Evolutionary conservation across 2,888 invertebrate species (phyloP), one percentile per base, ranked within the genome.

Genomic region (Mycalesis mineus): DNA sequence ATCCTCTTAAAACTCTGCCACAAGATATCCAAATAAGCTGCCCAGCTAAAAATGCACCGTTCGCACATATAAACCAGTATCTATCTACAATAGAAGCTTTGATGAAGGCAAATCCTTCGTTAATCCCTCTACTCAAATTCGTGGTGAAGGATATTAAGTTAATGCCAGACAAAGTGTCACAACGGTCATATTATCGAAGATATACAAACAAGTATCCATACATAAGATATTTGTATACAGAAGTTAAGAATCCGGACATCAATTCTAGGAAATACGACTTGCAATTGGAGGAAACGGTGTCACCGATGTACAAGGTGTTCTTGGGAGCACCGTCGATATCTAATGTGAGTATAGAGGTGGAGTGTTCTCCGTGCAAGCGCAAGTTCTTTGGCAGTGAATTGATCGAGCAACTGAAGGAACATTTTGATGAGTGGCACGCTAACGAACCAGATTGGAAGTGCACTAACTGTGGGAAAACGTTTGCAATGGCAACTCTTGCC

Each of bases 361-460:
- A 75, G 14, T 86, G 86, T 59, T 3, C 29, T 0, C 29, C 67
- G 0, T 86, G 86, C 54, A 64, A 68, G 0, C 2, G 58, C 0
- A 66, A 60, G 0, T 75, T 78, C 5, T 11, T 15, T 0, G 72
- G 75, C 0, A 7, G n/a, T 0, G 47, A 61, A 0, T 31, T 75
- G 2, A 17, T 66, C 0, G 55, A 57, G 0, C 41, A 51, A 0
- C 1, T 84, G 5, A 57, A 65, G 7, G 41, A 65, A 0, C 86
- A 86, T 62, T 80, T 77, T 17, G 68, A 67, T 1, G 67, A 66
- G 0, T 53, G 55, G 0, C 84, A 85, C 57, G 52, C 59, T 0
- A 51, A 66, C 0, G 84, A 85, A 41, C 69, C 69, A 0, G 74
- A 77, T 13, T 82, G 79, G 77, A 62, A 62, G 1, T 86, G 84